Base-by-base conservation (phyloP, 2,888 invertebrate genomes). In the Panzeria rudis region DNA sequence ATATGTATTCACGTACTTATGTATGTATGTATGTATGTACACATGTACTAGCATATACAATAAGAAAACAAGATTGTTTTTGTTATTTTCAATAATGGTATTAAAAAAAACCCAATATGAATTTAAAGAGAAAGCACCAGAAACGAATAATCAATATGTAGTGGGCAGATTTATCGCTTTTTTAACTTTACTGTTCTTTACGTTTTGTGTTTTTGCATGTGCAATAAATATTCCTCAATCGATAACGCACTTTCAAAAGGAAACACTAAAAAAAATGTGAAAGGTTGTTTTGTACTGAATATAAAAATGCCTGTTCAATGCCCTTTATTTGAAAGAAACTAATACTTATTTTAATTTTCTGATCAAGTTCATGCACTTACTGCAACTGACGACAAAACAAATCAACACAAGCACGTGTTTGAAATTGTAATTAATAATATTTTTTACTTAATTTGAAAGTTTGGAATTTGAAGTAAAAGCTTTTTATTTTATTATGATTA, bases 101-200 rank as follows among this genome's bases (percentile, higher is more conserved):
- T 41, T 23, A n/a, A 62, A 62, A 47, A 66, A 68, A 11, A 29
- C n/a, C n/a, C 5, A 1, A 25, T 23, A 64, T 56, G 44, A 25
- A 54, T 50, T 17, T 54, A 7, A 62, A 72, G 44, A 56, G 54
- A 72, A 72, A 72, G 47, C 35, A 56, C 35, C 47, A 72, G 52
- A 54, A 54, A 20, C 47, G 64, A 72, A 79, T 56, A 75, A 75
- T 61, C 75, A 62, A 76, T 62, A 68, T 25, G 17, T 47, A 62
- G 75, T 81, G 81, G 75, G 75, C 54, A 75, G 52, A 64, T 80
- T 79, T 54, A 44, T 71, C 52, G 52, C 11, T 29, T 69, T 69
- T 54, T 41, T 17, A 20, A 29, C 8, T 13, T 29, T 20, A n/a
- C 23, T 59, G n/a, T 54, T 44, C 6, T 44, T 44, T 17, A 61